Percentiles rank a stretch among this genome's conserved stretches.
Conservation (phyloP, 2,888 invertebrate genomes). For the Cheilosia pagana region DNA sequence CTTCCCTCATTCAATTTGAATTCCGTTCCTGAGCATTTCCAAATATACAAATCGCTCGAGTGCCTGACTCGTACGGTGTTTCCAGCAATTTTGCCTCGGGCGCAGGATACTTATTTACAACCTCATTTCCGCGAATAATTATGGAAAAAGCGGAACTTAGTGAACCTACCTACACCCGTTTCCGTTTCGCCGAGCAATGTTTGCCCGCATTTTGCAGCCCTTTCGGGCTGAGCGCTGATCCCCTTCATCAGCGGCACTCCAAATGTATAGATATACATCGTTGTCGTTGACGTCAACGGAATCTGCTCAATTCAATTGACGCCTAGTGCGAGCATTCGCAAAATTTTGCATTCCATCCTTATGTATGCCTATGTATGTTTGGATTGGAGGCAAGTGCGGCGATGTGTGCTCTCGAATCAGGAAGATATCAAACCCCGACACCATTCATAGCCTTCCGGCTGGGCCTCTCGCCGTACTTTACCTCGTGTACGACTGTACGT, state of each 20-base stretch:
- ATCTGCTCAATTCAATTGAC: constrained; percentile 67
- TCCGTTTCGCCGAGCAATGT: constrained; percentile 64
- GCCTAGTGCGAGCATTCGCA: constrained; percentile 39
- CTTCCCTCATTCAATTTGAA: constrained; percentile 26
- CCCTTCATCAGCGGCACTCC: constrained; percentile 29
- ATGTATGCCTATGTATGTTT: not conserved
- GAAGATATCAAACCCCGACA: constrained; percentile 38
- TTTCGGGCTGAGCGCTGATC: constrained; percentile 13
- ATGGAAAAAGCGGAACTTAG: constrained; percentile 66
- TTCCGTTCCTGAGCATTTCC: constrained; percentile 25
- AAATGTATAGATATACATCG: not conserved
- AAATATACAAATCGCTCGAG: constrained; percentile 39
- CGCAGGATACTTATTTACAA: constrained; percentile 68
- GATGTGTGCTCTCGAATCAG: constrained; percentile 50
- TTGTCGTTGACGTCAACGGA: constrained; percentile 26
- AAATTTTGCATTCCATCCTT: constrained; percentile 51
- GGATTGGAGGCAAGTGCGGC: constrained; percentile 8
- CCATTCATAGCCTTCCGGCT: constrained; percentile 12
- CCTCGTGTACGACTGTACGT: constrained; percentile 27
- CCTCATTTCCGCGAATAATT: constrained; percentile 72
- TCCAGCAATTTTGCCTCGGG: constrained; percentile 35
- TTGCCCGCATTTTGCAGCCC: constrained; percentile 55
- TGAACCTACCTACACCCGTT: constrained; percentile 54
- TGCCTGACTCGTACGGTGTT: not conserved
- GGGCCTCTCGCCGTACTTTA: constrained; percentile 1